Conservation (phyloP, 2,797 vertebrate genomes). For the Takifugu ocellatus region DNA sequence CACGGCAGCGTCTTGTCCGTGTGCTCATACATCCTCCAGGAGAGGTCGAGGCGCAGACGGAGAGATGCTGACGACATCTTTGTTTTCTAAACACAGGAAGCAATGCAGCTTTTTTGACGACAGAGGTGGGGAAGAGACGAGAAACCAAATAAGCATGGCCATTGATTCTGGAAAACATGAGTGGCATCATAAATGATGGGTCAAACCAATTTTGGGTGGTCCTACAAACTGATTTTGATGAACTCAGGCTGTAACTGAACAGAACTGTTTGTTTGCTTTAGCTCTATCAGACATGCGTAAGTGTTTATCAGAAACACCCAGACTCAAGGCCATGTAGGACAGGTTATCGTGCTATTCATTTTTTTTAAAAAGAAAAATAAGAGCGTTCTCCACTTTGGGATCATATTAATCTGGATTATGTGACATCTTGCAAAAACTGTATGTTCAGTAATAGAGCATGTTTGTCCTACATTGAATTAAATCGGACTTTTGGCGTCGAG, state of each 20-base stretch:
- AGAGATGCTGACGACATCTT: conserved; percentile 35
- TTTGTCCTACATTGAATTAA: conserved; percentile 24
- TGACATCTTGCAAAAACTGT: conserved; percentile 3
- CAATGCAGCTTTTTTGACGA: conserved; percentile 22
- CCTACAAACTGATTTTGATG: not conserved
- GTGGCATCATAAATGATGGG: no score
- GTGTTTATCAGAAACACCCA: conserved; percentile 26
- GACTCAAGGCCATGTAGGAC: not conserved
- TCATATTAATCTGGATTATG: conserved; percentile 5
- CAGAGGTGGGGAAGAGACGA: conserved; percentile 10
- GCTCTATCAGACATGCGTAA: conserved; percentile 16
- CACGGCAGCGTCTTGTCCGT: conserved; percentile 20
- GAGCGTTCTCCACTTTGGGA: not conserved
- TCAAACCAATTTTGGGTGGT: no score
- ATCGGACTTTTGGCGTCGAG: conserved; percentile 42
- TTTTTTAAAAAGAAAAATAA: no score
- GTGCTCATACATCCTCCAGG: conserved; percentile 1
- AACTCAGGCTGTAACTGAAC: conserved; percentile 15
- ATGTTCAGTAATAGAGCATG: conserved; percentile 4
- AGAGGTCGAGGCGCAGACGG: not conserved
- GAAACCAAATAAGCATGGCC: not conserved
- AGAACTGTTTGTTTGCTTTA: conserved; percentile 6
- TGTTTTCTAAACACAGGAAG: conserved; percentile 50
- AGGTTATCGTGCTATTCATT: not conserved
- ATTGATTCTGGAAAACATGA: not conserved